These are phyloP conservation scores for Argyresthia albistria DNA, from an alignment of 2,888 invertebrate genomes.

Conservation along the genomic window DNA sequence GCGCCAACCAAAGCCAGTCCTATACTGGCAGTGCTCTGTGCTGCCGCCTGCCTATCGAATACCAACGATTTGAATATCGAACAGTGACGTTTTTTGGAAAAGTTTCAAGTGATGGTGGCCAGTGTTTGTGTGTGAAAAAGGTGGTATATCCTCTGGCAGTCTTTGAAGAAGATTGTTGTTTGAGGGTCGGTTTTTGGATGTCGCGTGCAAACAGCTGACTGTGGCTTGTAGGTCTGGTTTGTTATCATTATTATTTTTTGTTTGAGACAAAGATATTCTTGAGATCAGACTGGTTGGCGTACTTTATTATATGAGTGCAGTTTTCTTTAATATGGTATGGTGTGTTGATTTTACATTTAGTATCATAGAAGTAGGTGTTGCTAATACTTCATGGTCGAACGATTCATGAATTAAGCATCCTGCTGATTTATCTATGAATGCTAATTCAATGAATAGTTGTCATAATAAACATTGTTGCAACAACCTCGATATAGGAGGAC, in stretches of 20 bases:
- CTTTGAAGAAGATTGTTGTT: slow-evolving; percentile 24
- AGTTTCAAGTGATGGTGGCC: neutral
- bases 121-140: slow-evolving; percentile 15
- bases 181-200: slow-evolving; percentile 22
- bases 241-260: neutral
- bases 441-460: neutral
- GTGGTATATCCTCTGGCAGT: slow-evolving; percentile 22
- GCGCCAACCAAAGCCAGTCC: neutral
- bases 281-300: no score
- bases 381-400: slow-evolving; percentile 3
- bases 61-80: neutral
- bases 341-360: no score
- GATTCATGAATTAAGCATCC: slow-evolving; percentile 6
- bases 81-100: neutral
- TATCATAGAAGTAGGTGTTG: neutral
- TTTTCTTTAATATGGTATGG: no score
- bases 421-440: slow-evolving; percentile 1
- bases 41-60: neutral
- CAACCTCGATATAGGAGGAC: no score
- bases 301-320: no score
- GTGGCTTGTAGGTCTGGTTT: slow-evolving; percentile 12
- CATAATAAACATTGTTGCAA: no score
- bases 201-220: slow-evolving; percentile 1
- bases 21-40: neutral
- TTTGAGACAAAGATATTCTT: slow-evolving; percentile 5